Evolutionary conservation across 1,140 invertebrate genomes (phyloP), one percentile per base, ranked within the genome.

Genomic region (Megathymus violae): DNA sequence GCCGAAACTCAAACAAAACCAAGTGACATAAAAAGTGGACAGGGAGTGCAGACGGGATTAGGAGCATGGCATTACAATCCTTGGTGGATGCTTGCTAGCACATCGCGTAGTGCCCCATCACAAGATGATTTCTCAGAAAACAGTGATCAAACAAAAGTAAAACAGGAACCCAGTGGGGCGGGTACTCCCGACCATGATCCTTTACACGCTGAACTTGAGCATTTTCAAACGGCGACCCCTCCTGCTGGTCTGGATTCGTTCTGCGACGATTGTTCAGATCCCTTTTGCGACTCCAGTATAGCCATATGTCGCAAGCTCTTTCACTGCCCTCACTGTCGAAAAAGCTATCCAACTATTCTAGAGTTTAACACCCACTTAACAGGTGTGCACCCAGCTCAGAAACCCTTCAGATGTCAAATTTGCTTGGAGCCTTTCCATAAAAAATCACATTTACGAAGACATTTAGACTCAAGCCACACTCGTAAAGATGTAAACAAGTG

Each of bases 401-500:
- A 91, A 68, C 91, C 91, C 13, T 92, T 92, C 67, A 79, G 91
- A 71, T 92, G 91, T 69, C 91, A 92, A 78, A 91, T 91, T 17
- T 92, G 91, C 62, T 74, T 92, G 58, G 90, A 91, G 72, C 91
- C 90, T 36, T 92, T 91, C 72, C 78, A 91, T 62, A 91, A 90
- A 65, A 92, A 92, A 69, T 85, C 85, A 48, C 82, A 91, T 67
- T 67, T 92, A 62, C 79, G 89, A 58, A 80, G 89, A 71, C 91
- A 92, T 71, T 80, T 92, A 63, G 91, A 92, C 76, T 75, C 88
- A 36, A 86, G 73, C 46, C 91, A 92, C 68, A 89, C 89, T 15
- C 74, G 91, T 9, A 92, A 92, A 76, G 91, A 92, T 82, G 91
- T 92, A 34, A 92, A 92, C 62, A 92, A 92, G 69, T 92, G 91